Percentiles rank a stretch among this genome's conserved stretches.
Evolutionary conservation across 2,113 vertebrate genomes (phyloP).

Genomic region (Conger conger): DNA sequence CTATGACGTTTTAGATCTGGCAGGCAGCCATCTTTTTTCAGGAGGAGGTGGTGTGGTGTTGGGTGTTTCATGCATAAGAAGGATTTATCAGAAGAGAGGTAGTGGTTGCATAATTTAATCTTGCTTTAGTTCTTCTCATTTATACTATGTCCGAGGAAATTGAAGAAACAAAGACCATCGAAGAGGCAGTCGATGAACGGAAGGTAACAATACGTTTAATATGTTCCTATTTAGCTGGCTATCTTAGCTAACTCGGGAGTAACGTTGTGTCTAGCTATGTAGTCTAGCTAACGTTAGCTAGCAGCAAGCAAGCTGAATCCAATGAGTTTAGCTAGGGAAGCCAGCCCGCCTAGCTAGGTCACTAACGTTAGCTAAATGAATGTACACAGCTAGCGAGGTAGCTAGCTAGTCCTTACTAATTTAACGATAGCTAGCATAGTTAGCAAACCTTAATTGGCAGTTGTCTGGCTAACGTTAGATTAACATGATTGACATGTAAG

Average conservation of each 20-base stretch:
- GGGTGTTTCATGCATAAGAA: constrained; percentile 2
- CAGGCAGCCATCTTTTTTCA: constrained; percentile 62
- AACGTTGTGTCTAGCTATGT: no score
- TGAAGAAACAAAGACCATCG: constrained; percentile 65
- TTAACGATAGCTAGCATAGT: no score
- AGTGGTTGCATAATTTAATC: neutral
- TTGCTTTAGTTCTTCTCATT: constrained; percentile 22
- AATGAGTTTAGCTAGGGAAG: neutral
- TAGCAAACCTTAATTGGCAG: neutral
- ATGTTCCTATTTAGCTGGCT: no score
- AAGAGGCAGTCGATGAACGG: constrained; percentile 78
- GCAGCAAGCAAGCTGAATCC: no score
- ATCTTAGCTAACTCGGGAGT: neutral
- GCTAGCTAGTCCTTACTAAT: no score
- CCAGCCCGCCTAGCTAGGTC: neutral
- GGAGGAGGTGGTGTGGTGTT: constrained; percentile 35
- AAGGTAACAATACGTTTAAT: constrained; percentile 66
- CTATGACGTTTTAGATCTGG: constrained; percentile 47
- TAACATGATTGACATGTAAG: no score
- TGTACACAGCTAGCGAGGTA: neutral
- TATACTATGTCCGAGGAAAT: constrained; percentile 78
- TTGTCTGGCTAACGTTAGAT: neutral
- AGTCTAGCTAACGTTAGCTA: neutral
- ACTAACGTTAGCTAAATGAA: neutral
- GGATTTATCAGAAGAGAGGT: neutral